These are phyloP conservation scores for Styela clava DNA, from an alignment of 23 tunicate species.

Conservation along the genomic window DNA sequence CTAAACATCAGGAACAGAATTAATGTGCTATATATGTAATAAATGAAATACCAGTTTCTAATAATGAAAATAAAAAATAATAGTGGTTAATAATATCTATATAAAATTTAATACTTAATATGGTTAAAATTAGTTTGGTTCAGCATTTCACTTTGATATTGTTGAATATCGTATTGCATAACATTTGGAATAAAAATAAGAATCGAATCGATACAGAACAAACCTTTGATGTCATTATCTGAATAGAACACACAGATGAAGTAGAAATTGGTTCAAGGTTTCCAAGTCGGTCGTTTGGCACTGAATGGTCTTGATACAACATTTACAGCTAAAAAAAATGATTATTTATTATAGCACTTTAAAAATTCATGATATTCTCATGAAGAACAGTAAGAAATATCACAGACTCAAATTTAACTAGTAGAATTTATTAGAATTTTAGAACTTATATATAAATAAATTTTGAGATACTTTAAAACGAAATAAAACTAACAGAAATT, in stretches of 20 bases:
- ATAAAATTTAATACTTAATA: too few relatives aligned
- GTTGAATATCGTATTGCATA: background rate
- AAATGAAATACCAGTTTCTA: too few relatives aligned
- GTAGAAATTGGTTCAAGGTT: background rate
- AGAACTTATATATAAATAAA: background rate
- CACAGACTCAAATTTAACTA: background rate
- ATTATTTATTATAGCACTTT: too few relatives aligned
- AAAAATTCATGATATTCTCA: background rate
- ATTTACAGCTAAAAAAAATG: background rate
- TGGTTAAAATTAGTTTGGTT: background rate
- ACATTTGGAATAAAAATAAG: too few relatives aligned
- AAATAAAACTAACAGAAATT: background rate
- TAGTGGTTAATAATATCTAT: background rate
- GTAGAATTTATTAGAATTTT: background rate
- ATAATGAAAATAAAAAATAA: too few relatives aligned
- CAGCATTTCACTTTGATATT: background rate
- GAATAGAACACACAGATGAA: background rate
- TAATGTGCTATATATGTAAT: too few relatives aligned
- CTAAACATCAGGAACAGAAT: too few relatives aligned
- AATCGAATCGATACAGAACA: too few relatives aligned
- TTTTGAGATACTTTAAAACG: too few relatives aligned
- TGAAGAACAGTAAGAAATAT: background rate
- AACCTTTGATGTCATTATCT: too few relatives aligned
- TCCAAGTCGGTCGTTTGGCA: slow-evolving; percentile 25
- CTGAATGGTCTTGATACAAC: slow-evolving; percentile 14